Conservation (phyloP, 1,140 invertebrate species). For the Drosophila sp. region DNA sequence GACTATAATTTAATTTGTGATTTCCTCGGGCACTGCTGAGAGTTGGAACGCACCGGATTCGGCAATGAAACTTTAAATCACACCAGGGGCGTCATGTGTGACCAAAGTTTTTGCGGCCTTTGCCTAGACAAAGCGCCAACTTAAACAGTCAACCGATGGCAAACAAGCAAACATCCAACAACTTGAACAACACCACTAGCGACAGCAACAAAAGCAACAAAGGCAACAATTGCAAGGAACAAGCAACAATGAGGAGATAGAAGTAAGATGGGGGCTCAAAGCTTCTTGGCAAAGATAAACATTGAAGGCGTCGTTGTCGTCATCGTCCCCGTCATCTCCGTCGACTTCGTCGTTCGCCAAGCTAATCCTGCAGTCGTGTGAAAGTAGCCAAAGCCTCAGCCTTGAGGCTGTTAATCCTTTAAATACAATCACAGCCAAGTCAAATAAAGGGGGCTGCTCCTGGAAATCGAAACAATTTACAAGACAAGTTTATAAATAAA, state of each 20-base stretch:
- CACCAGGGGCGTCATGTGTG: slow-evolving; percentile 42
- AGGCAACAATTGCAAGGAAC: too few species aligned
- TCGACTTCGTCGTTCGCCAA: slow-evolving; percentile 5
- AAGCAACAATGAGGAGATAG: background rate
- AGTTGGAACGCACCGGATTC: background rate
- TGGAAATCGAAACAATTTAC: slow-evolving; percentile 21
- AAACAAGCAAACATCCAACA: slow-evolving; percentile 61
- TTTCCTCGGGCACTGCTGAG: slow-evolving; percentile 28
- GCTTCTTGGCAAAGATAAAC: slow-evolving; percentile 71
- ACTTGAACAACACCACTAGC: slow-evolving; percentile 43
- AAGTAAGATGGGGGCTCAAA: background rate
- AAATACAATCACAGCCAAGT: slow-evolving; percentile 58
- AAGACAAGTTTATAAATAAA: slow-evolving; percentile 19
- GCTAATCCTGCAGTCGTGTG: slow-evolving; percentile 60
- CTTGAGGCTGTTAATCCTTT: slow-evolving; percentile 78
- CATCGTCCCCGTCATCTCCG: background rate
- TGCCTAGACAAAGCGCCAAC: slow-evolving; percentile 65
- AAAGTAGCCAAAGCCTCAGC: slow-evolving; percentile 76
- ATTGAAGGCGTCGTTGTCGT: slow-evolving; percentile 35
- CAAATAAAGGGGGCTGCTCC: slow-evolving; percentile 37
- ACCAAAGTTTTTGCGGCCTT: slow-evolving; percentile 64
- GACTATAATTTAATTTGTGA: slow-evolving; percentile 74
- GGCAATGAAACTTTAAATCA: slow-evolving; percentile 56
- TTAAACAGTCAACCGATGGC: slow-evolving; percentile 71
- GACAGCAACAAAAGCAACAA: background rate